Conservation (phyloP, 2,888 invertebrate species). For the Chalcis sispes region DNA sequence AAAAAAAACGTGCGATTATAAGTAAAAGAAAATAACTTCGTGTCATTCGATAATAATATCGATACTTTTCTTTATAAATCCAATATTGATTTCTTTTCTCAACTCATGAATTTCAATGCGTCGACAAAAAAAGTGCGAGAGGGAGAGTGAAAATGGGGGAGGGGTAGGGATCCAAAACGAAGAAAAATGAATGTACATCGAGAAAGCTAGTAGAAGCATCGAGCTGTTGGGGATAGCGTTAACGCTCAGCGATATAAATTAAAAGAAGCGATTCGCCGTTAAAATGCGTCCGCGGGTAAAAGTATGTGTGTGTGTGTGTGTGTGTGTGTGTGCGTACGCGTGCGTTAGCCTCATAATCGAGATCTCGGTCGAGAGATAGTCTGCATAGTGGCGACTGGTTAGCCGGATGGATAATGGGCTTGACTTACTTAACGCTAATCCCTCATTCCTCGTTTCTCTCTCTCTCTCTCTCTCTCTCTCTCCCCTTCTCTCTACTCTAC, state of each 20-base stretch:
- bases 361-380: conserved; percentile 39
- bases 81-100: too few relatives aligned
- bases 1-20: too few relatives aligned
- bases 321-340: neutral
- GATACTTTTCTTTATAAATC: too few relatives aligned
- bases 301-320: neutral
- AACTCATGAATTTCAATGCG: too few relatives aligned
- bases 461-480: conserved; percentile 46
- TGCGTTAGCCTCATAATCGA: conserved; percentile 29
- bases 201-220: neutral
- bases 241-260: conserved; percentile 31
- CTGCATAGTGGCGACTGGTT: conserved; percentile 54
- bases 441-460: conserved; percentile 45
- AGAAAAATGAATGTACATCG: too few relatives aligned
- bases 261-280: conserved; percentile 38
- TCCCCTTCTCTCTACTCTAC: conserved; percentile 44
- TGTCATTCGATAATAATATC: too few relatives aligned
- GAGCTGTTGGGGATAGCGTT: neutral
- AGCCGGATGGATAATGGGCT: conserved; percentile 58
- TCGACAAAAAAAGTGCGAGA: too few relatives aligned
- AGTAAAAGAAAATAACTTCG: too few relatives aligned
- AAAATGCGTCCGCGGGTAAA: conserved; percentile 30
- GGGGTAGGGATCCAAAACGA: too few relatives aligned
- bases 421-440: conserved; percentile 63
- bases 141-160: too few relatives aligned